Percentiles rank a stretch among this genome's conserved stretches.
These are phyloP conservation scores for Ostrea denselamellosa DNA, from an alignment of 1,140 invertebrate species.

Conservation along the genomic window DNA sequence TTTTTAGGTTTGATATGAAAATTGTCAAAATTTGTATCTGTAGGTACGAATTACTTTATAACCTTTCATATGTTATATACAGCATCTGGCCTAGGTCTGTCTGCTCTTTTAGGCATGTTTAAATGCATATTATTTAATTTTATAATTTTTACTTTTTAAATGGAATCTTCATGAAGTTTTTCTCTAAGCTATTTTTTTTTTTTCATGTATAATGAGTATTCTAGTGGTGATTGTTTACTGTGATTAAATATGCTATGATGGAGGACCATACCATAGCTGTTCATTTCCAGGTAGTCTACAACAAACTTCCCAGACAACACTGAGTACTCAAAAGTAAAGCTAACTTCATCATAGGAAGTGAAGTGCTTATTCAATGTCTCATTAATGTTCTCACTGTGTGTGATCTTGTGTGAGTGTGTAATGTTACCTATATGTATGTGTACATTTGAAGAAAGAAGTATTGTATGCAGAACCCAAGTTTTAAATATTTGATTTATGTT, in stretches of 20 bases:
- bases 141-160: no score
- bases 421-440: not conserved
- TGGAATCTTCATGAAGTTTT: no score
- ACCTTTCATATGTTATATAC: no score
- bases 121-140: no score
- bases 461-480: not conserved
- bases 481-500: not conserved
- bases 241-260: not conserved
- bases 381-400: not conserved
- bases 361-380: not conserved
- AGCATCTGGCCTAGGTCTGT: no score
- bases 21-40: no score
- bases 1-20: no score
- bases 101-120: no score
- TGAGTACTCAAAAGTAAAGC: not conserved
- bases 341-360: not conserved
- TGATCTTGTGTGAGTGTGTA: not conserved
- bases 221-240: no score
- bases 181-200: no score
- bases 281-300: not conserved
- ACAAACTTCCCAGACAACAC: not conserved
- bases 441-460: not conserved
- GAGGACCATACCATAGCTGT: not conserved
- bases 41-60: no score
- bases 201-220: no score